These are phyloP conservation scores for Gallinago jamesoni DNA, from an alignment of 2,113 vertebrate species.

Conservation along the genomic window DNA sequence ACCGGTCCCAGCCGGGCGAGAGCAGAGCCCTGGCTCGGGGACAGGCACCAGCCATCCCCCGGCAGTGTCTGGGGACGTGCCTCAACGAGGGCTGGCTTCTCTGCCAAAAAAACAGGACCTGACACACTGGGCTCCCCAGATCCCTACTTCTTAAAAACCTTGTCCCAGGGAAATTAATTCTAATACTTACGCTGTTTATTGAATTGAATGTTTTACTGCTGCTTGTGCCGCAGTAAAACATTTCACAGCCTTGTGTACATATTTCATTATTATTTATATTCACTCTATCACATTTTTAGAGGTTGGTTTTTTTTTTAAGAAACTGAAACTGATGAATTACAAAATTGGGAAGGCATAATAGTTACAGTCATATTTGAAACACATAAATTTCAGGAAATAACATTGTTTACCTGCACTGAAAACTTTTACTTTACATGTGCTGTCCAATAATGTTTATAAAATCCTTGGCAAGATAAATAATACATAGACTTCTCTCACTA, in stretches of 20 bases:
- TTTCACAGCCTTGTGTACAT: rapidly evolving
- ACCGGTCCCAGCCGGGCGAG: rapidly evolving
- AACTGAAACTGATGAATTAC: not conserved
- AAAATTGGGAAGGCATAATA: not conserved
- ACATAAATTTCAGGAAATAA: not conserved
- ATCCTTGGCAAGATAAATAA: not conserved
- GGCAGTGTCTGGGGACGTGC: not conserved
- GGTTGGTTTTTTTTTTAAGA: rapidly evolving
- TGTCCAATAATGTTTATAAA: not conserved
- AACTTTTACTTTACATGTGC: not conserved
- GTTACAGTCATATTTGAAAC: not conserved
- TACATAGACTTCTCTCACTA: not conserved
- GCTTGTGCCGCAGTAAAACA: not conserved
- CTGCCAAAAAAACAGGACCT: not conserved
- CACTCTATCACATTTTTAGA: not conserved
- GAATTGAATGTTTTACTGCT: not conserved
- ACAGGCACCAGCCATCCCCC: not conserved
- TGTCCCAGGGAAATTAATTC: not conserved
- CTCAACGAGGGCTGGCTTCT: rapidly evolving
- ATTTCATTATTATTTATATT: not conserved
- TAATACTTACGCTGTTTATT: not conserved
- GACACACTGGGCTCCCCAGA: not conserved
- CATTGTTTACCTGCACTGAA: not conserved
- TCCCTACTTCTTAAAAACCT: not conserved
- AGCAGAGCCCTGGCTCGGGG: not conserved